Evolutionary conservation across 2,888 invertebrate species (phyloP).

Genomic region (Athetis lepigone): DNA sequence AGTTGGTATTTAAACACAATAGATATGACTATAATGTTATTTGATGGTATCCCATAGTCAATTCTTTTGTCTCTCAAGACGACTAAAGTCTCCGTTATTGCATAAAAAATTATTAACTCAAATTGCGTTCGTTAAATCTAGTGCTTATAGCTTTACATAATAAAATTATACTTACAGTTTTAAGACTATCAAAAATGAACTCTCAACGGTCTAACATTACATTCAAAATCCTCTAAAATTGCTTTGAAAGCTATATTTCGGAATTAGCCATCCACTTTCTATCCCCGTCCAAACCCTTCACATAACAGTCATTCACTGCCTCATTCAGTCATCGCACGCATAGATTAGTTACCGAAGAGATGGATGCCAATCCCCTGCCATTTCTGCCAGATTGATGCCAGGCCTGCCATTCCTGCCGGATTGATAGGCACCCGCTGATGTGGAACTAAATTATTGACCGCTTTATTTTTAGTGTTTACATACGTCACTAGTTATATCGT

Average conservation of each 20-base stretch:
- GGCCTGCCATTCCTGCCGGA: constrained; percentile 46
- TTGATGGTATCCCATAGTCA: neutral
- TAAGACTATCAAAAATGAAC: neutral
- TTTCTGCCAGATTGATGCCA: constrained; percentile 54
- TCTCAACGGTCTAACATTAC: neutral
- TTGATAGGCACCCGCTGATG: constrained; percentile 45
- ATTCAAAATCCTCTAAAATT: neutral
- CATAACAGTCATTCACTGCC: constrained; percentile 51
- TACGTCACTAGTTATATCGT: constrained; percentile 38
- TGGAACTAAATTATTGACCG: constrained; percentile 54
- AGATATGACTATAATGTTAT: neutral
- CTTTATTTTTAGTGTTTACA: constrained; percentile 56
- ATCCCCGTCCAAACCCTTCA: constrained; percentile 16
- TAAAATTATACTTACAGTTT: too few relatives aligned
- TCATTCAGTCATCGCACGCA: constrained; percentile 38
- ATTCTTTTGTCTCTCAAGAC: too few relatives aligned
- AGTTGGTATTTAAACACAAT: too few relatives aligned
- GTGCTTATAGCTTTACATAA: too few relatives aligned
- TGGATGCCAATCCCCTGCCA: constrained; percentile 46
- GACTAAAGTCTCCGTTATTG: too few relatives aligned
- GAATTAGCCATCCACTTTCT: constrained; percentile 8
- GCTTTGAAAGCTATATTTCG: constrained; percentile 5
- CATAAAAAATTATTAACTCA: too few relatives aligned
- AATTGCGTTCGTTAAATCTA: too few relatives aligned
- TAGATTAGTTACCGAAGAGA: constrained; percentile 55